A percentile compares a stretch with the other conserved stretches of the same genome.
phyloP scores from a whole-genome alignment of 2,113 vertebrate species.

The Struthidea cinerea region DNA sequence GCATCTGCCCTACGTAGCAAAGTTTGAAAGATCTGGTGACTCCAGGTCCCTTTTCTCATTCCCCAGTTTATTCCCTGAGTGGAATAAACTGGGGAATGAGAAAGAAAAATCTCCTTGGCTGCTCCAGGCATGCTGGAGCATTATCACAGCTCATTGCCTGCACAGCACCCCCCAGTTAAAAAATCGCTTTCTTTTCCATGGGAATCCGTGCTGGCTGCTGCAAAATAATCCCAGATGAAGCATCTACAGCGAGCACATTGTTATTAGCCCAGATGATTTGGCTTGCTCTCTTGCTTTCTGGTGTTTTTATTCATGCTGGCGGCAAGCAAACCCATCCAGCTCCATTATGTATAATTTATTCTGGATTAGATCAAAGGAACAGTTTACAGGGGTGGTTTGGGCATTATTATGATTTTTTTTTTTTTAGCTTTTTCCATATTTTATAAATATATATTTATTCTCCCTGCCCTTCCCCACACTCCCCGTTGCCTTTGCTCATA shows the following conservation, averaged over 20 bases:
- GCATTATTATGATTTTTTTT: neutral
- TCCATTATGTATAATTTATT: constrained; percentile 32
- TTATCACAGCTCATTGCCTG: neutral
- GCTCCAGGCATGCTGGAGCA: neutral
- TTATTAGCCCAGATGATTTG: neutral
- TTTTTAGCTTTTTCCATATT: constrained; percentile 1
- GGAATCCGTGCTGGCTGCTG: neutral
- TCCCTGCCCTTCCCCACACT: neutral
- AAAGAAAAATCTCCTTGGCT: neutral
- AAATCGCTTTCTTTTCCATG: neutral
- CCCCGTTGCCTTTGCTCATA: neutral
- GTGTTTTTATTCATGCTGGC: constrained; percentile 39
- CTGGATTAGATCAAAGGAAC: constrained; percentile 32
- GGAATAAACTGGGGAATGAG: neutral
- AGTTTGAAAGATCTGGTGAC: neutral
- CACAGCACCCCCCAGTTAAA: neutral
- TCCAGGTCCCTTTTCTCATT: no score
- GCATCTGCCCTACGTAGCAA: neutral
- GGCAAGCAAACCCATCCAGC: constrained; percentile 2
- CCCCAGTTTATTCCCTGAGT: no score
- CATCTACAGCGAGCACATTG: neutral
- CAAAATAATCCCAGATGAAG: neutral
- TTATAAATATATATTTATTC: constrained; percentile 26
- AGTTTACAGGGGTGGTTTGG: constrained; percentile 14
- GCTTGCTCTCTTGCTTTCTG: neutral